Base-by-base conservation (phyloP, 2,888 invertebrate genomes). In the Crematogaster levior region DNA sequence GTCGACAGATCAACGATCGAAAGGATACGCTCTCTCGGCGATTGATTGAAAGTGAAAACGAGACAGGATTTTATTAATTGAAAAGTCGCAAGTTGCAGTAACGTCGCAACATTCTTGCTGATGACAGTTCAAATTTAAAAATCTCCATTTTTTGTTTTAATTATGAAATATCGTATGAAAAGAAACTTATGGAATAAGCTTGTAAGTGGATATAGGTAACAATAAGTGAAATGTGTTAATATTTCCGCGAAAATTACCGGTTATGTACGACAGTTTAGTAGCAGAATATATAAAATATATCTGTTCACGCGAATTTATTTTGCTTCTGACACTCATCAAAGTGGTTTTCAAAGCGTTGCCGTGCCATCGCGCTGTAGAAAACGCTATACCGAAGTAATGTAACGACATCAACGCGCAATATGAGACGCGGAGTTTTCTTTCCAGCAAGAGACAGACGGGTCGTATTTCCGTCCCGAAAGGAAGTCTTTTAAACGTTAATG, bases 401-500 rank as follows among this genome's bases (percentile, higher is more conserved):
- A 68, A 77, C 12, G 56, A 43, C 43, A 68, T 68, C 68, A 56
- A 30, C 43, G 68, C n/a, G 68, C 77, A 77, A 77, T 56, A 77
- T 46, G 56, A 77, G 68, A 68, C 34, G 56, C 34, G 68, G 43
- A 68, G 56, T 77, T 77, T 77, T 68, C 56, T 77, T 77, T 73
- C 40, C 30, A 7, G 24, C 24, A n/a, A 10, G 43, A 77, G 21
- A 68, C 68, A 68, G 65, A 53, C 66, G 53, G 37, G 40, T 56
- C 77, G 68, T 56, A 77, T 77, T 68, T 77, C 68, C 75, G 37
- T 9, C 15, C 40, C 68, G 68, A 68, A 63, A 56, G 68, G 43
- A 46, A 56, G 43, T 77, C 77, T 68, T 43, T 77, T 77, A 77
- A 68, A 77, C 77, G 68, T 68, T 77, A 77, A 77, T 77, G 68